Percentiles rank a stretch among this genome's conserved stretches.
phyloP scores from a whole-genome alignment of 2,888 invertebrate species.

The Erpobdella octoculata region DNA sequence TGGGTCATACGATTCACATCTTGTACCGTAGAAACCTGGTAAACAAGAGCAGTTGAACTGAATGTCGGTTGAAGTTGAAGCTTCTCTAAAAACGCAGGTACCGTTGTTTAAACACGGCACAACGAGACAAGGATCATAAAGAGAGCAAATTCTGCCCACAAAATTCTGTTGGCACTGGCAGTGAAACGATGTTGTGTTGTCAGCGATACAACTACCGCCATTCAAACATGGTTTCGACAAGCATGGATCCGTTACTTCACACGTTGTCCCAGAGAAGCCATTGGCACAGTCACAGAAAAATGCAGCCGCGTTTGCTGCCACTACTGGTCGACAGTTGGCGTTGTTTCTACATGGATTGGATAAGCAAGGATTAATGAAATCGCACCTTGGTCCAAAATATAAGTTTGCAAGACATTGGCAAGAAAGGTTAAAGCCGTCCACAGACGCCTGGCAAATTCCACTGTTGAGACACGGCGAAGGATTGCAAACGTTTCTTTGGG shows the following conservation, averaged over 20 bases:
- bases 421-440: slow-evolving; percentile 14
- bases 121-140: slow-evolving; percentile 14
- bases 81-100: background rate
- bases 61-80: no score
- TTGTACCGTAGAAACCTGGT: slow-evolving; percentile 31
- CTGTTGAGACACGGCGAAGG: slow-evolving; percentile 40
- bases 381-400: slow-evolving; percentile 38
- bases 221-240: slow-evolving; percentile 32
- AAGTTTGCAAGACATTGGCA: slow-evolving; percentile 31
- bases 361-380: slow-evolving; percentile 30
- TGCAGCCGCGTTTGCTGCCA: background rate
- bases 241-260: slow-evolving; percentile 37
- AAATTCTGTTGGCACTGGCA: background rate
- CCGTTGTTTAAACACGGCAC: slow-evolving; percentile 18
- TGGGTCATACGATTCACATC: slow-evolving; percentile 34
- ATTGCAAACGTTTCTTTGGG: slow-evolving; percentile 39
- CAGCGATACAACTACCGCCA: slow-evolving; percentile 26
- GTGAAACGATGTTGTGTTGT: background rate
- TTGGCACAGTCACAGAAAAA: slow-evolving; percentile 11
- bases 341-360: slow-evolving; percentile 31
- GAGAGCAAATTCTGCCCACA: background rate
- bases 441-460: slow-evolving; percentile 38
- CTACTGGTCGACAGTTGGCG: slow-evolving; percentile 14
- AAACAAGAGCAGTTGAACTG: slow-evolving; percentile 28
- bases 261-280: slow-evolving; percentile 32